A percentile compares a stretch with the other conserved stretches of the same genome.
These are phyloP conservation scores for Scatophagus argus DNA, from an alignment of 2,113 vertebrate genomes.

Conservation along the genomic window DNA sequence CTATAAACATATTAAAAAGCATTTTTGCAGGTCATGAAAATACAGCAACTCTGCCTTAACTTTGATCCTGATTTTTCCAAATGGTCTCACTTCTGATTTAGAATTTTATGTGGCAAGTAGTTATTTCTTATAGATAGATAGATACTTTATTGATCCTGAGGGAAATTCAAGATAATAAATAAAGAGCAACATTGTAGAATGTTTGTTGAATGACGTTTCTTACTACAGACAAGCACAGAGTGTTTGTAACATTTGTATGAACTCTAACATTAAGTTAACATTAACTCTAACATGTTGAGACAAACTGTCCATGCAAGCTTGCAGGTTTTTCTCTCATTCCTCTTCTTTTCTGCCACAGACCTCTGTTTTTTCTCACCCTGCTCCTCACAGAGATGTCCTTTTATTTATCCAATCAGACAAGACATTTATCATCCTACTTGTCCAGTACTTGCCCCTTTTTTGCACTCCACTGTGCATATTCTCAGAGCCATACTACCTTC, in stretches of 20 bases:
- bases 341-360: background rate
- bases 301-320: background rate
- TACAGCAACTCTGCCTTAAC: background rate
- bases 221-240: background rate
- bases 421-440: conserved; percentile 36
- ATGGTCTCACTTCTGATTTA: background rate
- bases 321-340: background rate
- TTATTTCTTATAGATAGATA: too few relatives aligned
- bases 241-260: background rate
- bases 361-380: conserved; percentile 13
- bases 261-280: background rate
- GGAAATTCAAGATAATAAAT: too few relatives aligned
- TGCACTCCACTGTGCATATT: conserved; percentile 21
- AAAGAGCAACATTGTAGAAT: background rate
- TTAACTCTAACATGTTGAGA: too few relatives aligned
- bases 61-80: background rate
- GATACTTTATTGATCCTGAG: too few relatives aligned
- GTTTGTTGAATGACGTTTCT: background rate
- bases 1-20: too few relatives aligned
- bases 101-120: background rate
- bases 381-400: conserved; percentile 20
- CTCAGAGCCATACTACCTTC: background rate
- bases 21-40: too few relatives aligned
- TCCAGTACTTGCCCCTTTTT: background rate
- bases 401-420: conserved; percentile 28